Evolutionary conservation across 2,113 vertebrate genomes (phyloP), one percentile per base, ranked within the genome.

Genomic region (Potamarius usumacintae): DNA sequence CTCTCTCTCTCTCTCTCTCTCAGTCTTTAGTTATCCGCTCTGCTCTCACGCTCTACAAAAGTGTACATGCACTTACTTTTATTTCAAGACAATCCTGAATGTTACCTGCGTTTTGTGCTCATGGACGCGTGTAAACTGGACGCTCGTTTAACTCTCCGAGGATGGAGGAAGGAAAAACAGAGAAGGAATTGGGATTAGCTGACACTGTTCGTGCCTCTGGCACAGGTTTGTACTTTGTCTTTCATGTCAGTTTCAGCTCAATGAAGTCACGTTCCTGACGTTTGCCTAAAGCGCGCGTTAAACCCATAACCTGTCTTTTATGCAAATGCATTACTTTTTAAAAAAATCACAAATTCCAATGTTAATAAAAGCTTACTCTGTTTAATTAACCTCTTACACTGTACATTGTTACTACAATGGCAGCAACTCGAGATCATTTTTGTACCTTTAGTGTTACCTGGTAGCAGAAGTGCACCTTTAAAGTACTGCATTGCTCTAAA

Each of bases 101-200:
- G 34, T 42, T 42, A 42, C 34, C 34, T 42, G 34, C 34, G 2
- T 74, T 58, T 63, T 22, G 53, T 25, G 69, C 6, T 74, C 63
- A 85, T 74, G 67, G 30, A 58, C 20, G 12, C 53, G 83, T 22
- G 42, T 20, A 11, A 69, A 17, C 69, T 67, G 57, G 22, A 81
- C 85, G 71, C 84, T 52, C 89, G 82, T 87, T 80, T 57, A 52
- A 67, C 81, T 71, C 53, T 57, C 65, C 55, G 71, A 79, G 48
- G 82, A 88, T 88, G 91, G 89, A 89, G 89, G 50, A 84, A 71
- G 67, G 57, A 63, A 60, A 65, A 76, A 48, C 86, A 63, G 58
- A 50, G 58, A 58, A 60, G 55, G 20, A 52, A 27, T 74, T 30
- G 22, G 63, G 82, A 83, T 52, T 53, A 85, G 18, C 6, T 48